Evolutionary conservation across 1,140 invertebrate species (phyloP).

Genomic region (Laupala kohalensis): DNA sequence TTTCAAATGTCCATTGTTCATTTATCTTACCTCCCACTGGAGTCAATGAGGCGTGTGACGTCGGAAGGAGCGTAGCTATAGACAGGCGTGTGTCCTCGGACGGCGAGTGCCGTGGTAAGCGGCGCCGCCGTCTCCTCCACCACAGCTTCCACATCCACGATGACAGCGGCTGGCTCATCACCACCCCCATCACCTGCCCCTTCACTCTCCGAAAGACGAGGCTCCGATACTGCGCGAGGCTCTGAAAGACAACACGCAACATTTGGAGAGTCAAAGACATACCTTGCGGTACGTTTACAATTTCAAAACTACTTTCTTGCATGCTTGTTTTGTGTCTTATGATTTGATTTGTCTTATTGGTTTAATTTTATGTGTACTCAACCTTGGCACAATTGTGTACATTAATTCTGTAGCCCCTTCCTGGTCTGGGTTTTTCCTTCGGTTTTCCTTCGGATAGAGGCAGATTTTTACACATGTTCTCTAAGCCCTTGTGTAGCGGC

Average conservation of each 20-base stretch:
- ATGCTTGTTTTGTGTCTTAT: no score
- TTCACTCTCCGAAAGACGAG: conserved; percentile 28
- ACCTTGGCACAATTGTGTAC: no score
- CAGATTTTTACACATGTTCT: no score
- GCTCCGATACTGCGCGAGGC: conserved; percentile 24
- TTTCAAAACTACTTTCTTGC: no score
- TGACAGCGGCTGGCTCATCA: conserved; percentile 45
- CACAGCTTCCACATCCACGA: conserved; percentile 52
- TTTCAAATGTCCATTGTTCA: no score
- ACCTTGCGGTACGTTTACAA: no score
- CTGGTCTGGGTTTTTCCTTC: no score
- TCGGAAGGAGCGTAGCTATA: conserved; percentile 25
- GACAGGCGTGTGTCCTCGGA: conserved; percentile 46
- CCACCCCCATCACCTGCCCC: conserved; percentile 27
- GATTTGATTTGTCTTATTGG: no score
- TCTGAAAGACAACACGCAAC: conserved; percentile 31
- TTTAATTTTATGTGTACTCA: no score
- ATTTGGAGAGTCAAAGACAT: conserved; percentile 54
- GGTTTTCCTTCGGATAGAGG: no score
- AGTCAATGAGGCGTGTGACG: conserved; percentile 25
- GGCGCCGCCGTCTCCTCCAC: conserved; percentile 46
- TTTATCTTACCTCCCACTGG: conserved; percentile 23
- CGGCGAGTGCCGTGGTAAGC: conserved; percentile 41
- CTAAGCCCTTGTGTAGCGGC: no score
- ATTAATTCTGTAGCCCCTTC: no score